Evolutionary conservation across 2,797 vertebrate genomes (phyloP).

Genomic region (Oreochromis grahami): DNA sequence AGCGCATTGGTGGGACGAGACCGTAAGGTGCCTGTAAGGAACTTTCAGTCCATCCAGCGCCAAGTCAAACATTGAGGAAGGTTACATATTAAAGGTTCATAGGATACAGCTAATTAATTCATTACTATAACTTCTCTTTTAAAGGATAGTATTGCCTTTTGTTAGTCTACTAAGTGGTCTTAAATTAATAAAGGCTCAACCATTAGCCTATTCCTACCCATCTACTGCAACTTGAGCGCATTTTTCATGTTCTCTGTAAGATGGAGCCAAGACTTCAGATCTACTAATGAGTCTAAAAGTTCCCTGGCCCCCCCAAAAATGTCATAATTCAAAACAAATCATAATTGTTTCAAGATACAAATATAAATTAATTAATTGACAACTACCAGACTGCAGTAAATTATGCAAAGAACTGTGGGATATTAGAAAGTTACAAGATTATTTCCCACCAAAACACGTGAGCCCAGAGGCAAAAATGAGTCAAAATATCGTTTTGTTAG

Average conservation of each 20-base stretch:
- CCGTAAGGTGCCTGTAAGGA: background rate
- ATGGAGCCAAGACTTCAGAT: background rate
- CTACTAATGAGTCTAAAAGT: background rate
- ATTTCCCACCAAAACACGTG: accelerated
- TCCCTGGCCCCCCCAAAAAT: background rate
- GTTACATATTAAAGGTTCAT: background rate
- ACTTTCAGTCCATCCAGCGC: background rate
- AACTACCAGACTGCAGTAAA: background rate
- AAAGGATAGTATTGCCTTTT: background rate
- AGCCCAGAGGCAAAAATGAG: background rate
- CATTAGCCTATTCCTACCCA: background rate
- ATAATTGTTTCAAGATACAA: background rate
- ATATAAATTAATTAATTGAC: background rate
- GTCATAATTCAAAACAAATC: too few species aligned
- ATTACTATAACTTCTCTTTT: background rate
- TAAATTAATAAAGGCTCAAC: slow-evolving; percentile 5
- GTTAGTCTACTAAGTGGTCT: background rate
- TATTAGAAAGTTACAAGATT: background rate
- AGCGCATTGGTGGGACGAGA: background rate
- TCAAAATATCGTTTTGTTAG: background rate
- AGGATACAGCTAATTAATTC: background rate
- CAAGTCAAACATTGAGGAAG: background rate
- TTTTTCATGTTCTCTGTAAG: background rate
- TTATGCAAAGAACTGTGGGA: background rate
- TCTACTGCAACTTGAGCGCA: background rate